Evolutionary conservation across 2,797 vertebrate species (phyloP).

Genomic region (Pantherophis alleghaniensis): DNA sequence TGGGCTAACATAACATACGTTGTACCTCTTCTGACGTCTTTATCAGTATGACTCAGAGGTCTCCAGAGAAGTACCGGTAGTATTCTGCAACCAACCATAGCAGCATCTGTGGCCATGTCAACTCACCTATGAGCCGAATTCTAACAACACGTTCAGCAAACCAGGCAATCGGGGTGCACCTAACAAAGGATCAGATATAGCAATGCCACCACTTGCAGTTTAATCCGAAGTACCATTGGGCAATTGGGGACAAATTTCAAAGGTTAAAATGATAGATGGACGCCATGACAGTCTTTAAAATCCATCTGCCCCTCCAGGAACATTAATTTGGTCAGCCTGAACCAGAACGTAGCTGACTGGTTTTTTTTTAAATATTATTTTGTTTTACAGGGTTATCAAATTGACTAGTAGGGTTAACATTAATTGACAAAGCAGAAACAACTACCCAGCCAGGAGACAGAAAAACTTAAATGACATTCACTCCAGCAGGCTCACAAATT

Average conservation of each 20-base stretch:
- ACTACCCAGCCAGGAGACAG: not conserved
- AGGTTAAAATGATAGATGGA: not conserved
- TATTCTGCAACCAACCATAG: not conserved
- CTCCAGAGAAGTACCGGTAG: not conserved
- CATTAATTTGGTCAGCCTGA: not conserved
- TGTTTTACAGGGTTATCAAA: not conserved
- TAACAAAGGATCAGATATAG: not conserved
- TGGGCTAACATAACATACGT: not conserved
- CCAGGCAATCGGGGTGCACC: not conserved
- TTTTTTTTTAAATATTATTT: not conserved
- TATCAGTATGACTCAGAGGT: constrained; percentile 30
- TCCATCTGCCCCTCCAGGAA: not conserved
- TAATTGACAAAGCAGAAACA: not conserved
- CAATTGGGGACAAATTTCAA: not conserved
- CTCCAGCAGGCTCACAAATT: not conserved
- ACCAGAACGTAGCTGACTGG: not conserved
- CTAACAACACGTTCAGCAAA: not conserved
- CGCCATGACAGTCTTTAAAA: not conserved
- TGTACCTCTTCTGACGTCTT: constrained; percentile 36
- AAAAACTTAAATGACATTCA: not conserved
- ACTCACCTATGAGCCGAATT: not conserved
- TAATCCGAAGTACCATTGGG: not conserved
- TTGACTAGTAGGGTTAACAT: not conserved
- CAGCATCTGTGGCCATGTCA: not conserved
- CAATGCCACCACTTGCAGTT: not conserved